phyloP scores from a whole-genome alignment of 2,888 invertebrate genomes.

The Selenia dentaria region DNA sequence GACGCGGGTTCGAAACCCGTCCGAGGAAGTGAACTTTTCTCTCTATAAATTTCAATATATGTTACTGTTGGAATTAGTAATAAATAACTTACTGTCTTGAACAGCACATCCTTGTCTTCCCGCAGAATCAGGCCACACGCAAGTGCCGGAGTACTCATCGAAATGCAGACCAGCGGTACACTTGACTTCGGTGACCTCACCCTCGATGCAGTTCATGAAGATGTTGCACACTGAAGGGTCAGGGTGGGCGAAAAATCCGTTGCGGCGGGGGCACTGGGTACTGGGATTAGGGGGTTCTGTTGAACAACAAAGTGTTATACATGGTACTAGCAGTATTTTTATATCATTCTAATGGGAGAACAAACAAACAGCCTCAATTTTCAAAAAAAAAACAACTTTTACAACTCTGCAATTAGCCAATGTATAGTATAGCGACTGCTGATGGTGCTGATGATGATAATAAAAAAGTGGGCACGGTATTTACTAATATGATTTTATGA shows the following conservation, averaged over 20 bases:
- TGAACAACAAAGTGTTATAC: slow-evolving; percentile 3
- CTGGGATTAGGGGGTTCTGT: slow-evolving; percentile 91
- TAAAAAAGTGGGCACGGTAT: too few relatives aligned
- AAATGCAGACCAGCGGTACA: slow-evolving; percentile 96
- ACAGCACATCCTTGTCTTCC: slow-evolving; percentile 89
- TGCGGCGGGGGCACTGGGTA: slow-evolving; percentile 91
- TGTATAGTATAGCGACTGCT: too few relatives aligned
- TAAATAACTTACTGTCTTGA: slow-evolving; percentile 82
- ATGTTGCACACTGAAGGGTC: slow-evolving; percentile 92
- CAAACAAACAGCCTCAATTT: too few relatives aligned
- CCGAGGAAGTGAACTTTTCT: too few relatives aligned
- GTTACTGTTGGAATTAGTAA: too few relatives aligned
- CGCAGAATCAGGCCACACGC: slow-evolving; percentile 94
- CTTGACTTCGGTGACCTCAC: slow-evolving; percentile 90
- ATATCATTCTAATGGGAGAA: not conserved
- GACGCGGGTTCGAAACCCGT: too few relatives aligned
- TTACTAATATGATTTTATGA: too few relatives aligned
- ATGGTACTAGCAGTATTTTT: too few relatives aligned
- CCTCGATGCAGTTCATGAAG: slow-evolving; percentile 96
- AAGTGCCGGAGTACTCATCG: slow-evolving; percentile 94
- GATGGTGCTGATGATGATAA: too few relatives aligned
- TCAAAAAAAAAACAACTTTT: too few relatives aligned
- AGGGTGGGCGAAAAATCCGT: slow-evolving; percentile 96
- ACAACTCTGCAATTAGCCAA: too few relatives aligned
- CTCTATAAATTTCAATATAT: too few relatives aligned